Conservation (phyloP, 1,140 invertebrate genomes). For the Antheraea pernyi region DNA sequence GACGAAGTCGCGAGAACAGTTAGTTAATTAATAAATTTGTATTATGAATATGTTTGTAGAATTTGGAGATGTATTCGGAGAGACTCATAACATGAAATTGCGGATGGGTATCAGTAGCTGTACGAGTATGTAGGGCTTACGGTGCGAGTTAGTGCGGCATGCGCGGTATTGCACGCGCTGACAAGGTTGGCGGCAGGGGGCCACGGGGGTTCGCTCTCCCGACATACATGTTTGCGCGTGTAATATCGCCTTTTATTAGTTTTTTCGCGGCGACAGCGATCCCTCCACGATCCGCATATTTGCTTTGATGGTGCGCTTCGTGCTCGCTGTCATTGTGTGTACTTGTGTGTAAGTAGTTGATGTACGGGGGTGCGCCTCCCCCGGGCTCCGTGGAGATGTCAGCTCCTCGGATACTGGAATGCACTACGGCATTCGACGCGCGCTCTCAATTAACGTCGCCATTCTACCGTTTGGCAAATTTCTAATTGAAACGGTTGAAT, state of each 20-base stretch:
- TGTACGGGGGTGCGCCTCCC: not conserved
- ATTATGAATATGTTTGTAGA: no score
- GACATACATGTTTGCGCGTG: constrained; percentile 42
- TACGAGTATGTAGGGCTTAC: no score
- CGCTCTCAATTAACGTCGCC: constrained; percentile 41
- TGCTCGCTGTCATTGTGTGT: constrained; percentile 27
- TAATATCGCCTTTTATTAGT: constrained; percentile 71
- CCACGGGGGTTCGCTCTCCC: constrained; percentile 15
- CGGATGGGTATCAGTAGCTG: no score
- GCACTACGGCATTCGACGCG: constrained; percentile 30
- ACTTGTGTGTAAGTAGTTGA: not conserved
- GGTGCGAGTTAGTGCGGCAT: constrained; percentile 11
- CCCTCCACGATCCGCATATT: constrained; percentile 43
- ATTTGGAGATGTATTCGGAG: no score
- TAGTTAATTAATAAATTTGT: no score
- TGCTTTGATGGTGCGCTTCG: constrained; percentile 48
- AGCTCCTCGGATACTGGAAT: constrained; percentile 19
- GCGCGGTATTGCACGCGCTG: constrained; percentile 20
- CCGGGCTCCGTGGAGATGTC: not conserved
- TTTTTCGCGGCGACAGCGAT: constrained; percentile 63
- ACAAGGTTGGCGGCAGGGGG: no score
- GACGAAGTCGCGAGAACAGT: no score
- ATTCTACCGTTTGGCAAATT: constrained; percentile 41
- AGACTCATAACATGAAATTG: no score
- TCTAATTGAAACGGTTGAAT: constrained; percentile 45